Evolutionary conservation across 2,113 vertebrate genomes (phyloP).

Genomic region (Nestor notabilis): DNA sequence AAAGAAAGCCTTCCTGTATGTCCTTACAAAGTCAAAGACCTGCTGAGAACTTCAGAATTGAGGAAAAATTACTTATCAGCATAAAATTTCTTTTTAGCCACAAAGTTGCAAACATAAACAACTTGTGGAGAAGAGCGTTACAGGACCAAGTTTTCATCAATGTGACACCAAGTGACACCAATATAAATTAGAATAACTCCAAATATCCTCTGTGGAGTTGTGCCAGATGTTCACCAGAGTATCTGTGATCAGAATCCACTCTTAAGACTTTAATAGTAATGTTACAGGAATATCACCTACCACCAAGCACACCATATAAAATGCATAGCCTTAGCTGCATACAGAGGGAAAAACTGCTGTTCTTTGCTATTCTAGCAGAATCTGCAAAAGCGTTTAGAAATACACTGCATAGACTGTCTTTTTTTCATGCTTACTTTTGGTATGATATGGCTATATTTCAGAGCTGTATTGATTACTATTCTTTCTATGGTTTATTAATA

Average conservation of each 20-base stretch:
- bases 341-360: background rate
- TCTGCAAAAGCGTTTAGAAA: constrained; percentile 39
- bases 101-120: constrained; percentile 48
- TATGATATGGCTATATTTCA: constrained; percentile 40
- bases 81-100: constrained; percentile 22
- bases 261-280: constrained; percentile 37
- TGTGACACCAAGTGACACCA: background rate
- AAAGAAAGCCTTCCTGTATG: background rate
- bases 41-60: background rate
- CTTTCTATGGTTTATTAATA: constrained; percentile 67
- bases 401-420: background rate
- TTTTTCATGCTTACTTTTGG: constrained; percentile 62
- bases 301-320: constrained; percentile 30
- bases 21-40: background rate
- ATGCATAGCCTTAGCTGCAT: constrained; percentile 28
- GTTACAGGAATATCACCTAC: constrained; percentile 18
- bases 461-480: constrained; percentile 68
- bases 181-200: background rate
- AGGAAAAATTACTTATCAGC: constrained; percentile 4
- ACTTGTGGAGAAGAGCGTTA: background rate
- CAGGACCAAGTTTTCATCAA: background rate
- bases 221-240: background rate
- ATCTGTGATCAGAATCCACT: background rate
- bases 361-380: constrained; percentile 11
- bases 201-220: background rate